Base-by-base conservation (phyloP, 2,888 invertebrate genomes). In the Erynnis tages region DNA sequence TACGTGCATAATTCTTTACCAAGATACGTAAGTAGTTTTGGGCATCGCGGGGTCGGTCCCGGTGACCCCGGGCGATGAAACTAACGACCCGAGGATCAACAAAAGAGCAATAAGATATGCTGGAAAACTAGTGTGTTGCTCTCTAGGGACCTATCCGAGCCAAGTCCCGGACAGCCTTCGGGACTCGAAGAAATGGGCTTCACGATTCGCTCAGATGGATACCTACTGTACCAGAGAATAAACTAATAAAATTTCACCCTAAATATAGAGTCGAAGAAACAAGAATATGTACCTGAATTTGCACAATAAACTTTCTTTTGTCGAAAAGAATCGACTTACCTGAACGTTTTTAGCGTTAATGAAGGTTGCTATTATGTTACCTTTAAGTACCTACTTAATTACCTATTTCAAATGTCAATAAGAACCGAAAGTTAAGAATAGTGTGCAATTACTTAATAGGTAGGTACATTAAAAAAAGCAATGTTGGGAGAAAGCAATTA, bases 21-120 rank as follows among this genome's bases (percentile, higher is more conserved):
- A 32, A 49, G 32, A 49, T 41, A 55, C 49, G 53, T 49, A 47
- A 49, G 53, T 49, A 47, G 40, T 34, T 7, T 35, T 45, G 37
- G 54, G 54, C 56, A 54, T 60, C 43, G 46, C 46, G 62, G 60
- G 61, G 63, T 60, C 54, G 61, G 58, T 56, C 67, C 67, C 59
- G 66, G 71, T 76, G 77, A 79, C 83, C 81, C 34, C 79, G 71
- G 73, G 82, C 89, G 89, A 90, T 89, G 90, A 90, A 90, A 87
- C 82, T 87, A 90, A 90, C 88, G 81, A 79, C 74, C 82, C 78
- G 62, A 73, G 85, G 88, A 88, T 82, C 83, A 89, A 89, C 90
- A 88, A 86, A 90, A 81, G 89, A 76, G 87, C 89, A 81, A 88
- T 90, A 90, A 89, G 89, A 90, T 90, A 90, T 90, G 89, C 89